Conservation (phyloP, 2,797 vertebrate species). For the Emys orbicularis region DNA sequence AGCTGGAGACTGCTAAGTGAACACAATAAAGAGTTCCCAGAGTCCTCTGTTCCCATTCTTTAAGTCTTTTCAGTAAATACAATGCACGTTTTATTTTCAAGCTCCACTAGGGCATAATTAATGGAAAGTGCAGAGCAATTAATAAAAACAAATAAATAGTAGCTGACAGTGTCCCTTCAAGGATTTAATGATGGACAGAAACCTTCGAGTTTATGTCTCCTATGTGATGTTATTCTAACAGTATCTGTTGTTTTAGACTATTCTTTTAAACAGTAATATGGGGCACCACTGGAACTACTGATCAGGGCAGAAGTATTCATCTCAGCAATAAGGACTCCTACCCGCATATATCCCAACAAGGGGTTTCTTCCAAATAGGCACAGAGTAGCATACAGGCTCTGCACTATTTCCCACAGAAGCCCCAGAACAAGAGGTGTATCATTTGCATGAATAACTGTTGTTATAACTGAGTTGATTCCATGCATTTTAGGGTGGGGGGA, state of each 20-base stretch:
- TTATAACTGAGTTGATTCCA: neutral
- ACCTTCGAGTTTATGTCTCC: neutral
- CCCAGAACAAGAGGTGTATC: neutral
- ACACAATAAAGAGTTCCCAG: neutral
- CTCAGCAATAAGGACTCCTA: neutral
- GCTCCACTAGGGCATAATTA: neutral
- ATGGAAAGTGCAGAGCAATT: neutral
- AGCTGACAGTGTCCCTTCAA: neutral
- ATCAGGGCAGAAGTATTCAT: neutral
- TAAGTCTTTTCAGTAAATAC: neutral
- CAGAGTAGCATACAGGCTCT: neutral
- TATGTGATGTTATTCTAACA: neutral
- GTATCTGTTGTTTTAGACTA: neutral
- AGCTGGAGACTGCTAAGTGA: neutral
- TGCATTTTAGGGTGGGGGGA: neutral
- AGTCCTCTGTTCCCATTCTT: neutral
- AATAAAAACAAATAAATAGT: neutral
- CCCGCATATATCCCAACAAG: neutral
- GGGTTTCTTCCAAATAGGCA: neutral
- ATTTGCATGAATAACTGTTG: neutral
- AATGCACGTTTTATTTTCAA: neutral
- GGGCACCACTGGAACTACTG: neutral
- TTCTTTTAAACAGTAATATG: neutral
- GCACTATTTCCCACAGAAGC: neutral
- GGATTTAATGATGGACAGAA: neutral